Evolutionary conservation across 2,888 invertebrate species (phyloP), one percentile per base, ranked within the genome.

Genomic region (Trachelus troglodyta): DNA sequence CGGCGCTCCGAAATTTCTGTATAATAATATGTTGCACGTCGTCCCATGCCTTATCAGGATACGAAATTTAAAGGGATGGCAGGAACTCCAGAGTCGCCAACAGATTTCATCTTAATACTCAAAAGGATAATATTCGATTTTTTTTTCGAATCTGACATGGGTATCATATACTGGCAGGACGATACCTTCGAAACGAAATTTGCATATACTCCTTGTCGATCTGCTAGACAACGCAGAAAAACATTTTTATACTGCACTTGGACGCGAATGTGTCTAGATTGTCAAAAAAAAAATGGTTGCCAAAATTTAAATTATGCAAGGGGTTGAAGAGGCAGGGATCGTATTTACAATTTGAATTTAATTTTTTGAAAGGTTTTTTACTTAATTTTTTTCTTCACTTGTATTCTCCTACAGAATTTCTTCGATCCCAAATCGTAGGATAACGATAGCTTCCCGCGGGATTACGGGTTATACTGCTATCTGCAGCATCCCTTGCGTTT

Each of bases 1-100:
- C 71, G 2, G 76, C 75, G 75, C 76, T 78, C 78, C 76, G 9
- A 75, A 76, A 78, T 76, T 78, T 69, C 68, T 78, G 73, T 76
- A 76, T 78, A 75, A 75, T 77, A 34, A 78, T 78, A 76, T 76
- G 71, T 71, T 71, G 71, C 71, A 34, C 71, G 71, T 31, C 71
- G 71, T 12, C 71, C 73, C 78, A 31, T 76, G 34, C 75, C 75
- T 78, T 76, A 78, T 78, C 78, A 56, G 73, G 73, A 11, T 71
- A 33, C 71, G 33, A 31, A 56, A 23, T 56, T 23, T 56, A 56
- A 56, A 75, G 74, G 77, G 77, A 77, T 69, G 69, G 75, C 77
- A 34, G 75, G 34, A 77, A 69, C 73, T 56, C 9, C 56, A 56
- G 71, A 12, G 9, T 71, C 71, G 71, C 71, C 71, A 71, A 71